These are phyloP conservation scores for Caradrina kadenii DNA, from an alignment of 2,888 invertebrate species.

Conservation along the genomic window DNA sequence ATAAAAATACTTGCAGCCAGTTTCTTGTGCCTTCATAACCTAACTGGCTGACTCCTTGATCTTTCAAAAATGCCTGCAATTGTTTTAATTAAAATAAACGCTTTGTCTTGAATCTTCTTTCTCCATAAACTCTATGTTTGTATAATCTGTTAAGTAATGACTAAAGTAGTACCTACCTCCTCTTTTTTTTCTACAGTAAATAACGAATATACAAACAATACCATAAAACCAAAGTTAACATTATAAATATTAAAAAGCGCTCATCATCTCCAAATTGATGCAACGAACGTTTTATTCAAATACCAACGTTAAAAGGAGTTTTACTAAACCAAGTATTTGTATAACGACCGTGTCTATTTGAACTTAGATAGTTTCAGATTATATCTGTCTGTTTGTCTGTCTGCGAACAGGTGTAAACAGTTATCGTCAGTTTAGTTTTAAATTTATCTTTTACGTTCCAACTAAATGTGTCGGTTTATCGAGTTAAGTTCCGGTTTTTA, in stretches of 20 bases:
- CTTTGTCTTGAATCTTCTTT: neutral
- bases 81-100: neutral
- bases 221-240: slow-evolving; percentile 32
- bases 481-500: neutral
- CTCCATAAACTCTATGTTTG: neutral
- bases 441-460: slow-evolving; percentile 57
- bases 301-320: slow-evolving; percentile 28
- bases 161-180: neutral
- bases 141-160: neutral
- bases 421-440: slow-evolving; percentile 66
- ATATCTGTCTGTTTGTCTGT: slow-evolving; percentile 52
- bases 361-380: slow-evolving; percentile 54
- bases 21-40: no score
- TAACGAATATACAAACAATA: slow-evolving; percentile 4
- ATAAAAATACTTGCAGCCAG: no score
- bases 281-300: slow-evolving; percentile 28
- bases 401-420: slow-evolving; percentile 69
- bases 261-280: slow-evolving; percentile 46
- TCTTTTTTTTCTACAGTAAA: neutral
- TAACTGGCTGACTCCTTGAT: no score
- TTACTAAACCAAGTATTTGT: slow-evolving; percentile 49
- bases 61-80: neutral
- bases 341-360: slow-evolving; percentile 51
- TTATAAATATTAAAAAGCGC: slow-evolving; percentile 30
- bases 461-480: slow-evolving; percentile 18